These are phyloP conservation scores for Zoroaster sp. DNA, from an alignment of 53 echinoderm and acorn worm species.

Conservation along the genomic window DNA sequence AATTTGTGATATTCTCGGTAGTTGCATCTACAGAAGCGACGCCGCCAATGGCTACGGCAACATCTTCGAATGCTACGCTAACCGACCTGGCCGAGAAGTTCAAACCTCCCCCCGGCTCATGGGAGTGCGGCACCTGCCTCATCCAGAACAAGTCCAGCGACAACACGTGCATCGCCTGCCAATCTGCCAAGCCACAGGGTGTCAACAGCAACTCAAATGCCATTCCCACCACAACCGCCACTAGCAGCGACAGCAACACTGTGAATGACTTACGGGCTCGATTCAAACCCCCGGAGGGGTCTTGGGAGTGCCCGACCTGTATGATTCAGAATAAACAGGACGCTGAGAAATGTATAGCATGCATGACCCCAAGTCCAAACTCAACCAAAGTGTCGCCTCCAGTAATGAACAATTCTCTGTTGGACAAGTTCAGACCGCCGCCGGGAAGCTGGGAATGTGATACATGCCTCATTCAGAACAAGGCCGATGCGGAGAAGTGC, in stretches of 20 bases:
- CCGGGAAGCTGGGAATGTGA: conserved; percentile 76
- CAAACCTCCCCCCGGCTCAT: conserved; percentile 65
- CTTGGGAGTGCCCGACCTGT: conserved; percentile 85
- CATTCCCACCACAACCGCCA: not conserved
- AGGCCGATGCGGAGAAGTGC: conserved; percentile 57
- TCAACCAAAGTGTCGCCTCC: conserved; percentile 27
- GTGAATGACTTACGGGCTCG: conserved; percentile 60
- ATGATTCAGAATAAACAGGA: conserved; percentile 72
- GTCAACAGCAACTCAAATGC: not conserved
- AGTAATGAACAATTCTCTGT: conserved; percentile 9
- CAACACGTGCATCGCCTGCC: not conserved
- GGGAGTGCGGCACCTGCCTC: conserved; percentile 75
- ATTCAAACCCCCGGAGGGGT: conserved; percentile 56
- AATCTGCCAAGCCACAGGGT: not conserved
- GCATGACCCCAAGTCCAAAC: conserved; percentile 75
- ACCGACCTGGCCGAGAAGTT: conserved; percentile 56
- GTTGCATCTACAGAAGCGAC: not conserved
- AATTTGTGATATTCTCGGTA: too few species aligned
- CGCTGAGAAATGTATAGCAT: conserved; percentile 77
- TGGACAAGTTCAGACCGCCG: conserved; percentile 65
- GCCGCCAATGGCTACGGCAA: not conserved
- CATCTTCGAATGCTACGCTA: not conserved
- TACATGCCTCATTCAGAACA: conserved; percentile 69
- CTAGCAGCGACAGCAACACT: not conserved
- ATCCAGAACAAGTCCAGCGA: conserved; percentile 6